Conservation (phyloP, 1,140 invertebrate species). For the Chrysoperla carnea region DNA sequence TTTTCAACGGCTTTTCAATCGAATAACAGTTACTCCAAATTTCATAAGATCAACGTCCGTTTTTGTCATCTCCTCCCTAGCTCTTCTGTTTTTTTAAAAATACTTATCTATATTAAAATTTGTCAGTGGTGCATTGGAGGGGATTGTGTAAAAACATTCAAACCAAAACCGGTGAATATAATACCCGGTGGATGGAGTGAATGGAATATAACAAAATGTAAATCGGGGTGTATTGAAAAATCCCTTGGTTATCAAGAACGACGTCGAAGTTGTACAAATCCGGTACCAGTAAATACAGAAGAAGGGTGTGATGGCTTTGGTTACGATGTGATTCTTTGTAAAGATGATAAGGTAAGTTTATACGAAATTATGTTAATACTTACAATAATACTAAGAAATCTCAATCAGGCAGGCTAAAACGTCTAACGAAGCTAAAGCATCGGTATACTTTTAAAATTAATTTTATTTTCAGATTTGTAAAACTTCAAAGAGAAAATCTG, state of each 20-base stretch:
- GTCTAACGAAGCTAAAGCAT: too few relatives aligned
- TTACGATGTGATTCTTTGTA: conserved; percentile 42
- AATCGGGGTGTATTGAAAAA: conserved; percentile 45
- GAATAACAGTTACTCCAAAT: too few relatives aligned
- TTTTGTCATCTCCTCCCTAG: too few relatives aligned
- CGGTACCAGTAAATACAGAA: conserved; percentile 28
- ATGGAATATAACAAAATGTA: conserved; percentile 39
- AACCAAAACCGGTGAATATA: conserved; percentile 17
- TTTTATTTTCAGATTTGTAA: conserved; percentile 28
- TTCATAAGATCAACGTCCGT: too few relatives aligned
- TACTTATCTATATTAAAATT: background rate
- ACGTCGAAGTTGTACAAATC: conserved; percentile 34
- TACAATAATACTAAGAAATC: too few relatives aligned
- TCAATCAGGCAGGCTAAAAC: too few relatives aligned
- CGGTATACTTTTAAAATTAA: background rate
- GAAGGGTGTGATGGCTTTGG: conserved; percentile 38
- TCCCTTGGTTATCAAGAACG: conserved; percentile 33
- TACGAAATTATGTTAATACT: too few relatives aligned
- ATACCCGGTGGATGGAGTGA: conserved; percentile 38
- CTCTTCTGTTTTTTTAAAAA: too few relatives aligned
- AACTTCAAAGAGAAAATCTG: conserved; percentile 29
- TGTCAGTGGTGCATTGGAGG: conserved; percentile 45
- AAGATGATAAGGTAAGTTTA: conserved; percentile 38
- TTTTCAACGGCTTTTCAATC: too few relatives aligned
- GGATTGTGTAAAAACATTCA: conserved; percentile 28